These are phyloP conservation scores for Eulemur albifrons DNA, from an alignment of 2,797 vertebrate species.

Conservation along the genomic window DNA sequence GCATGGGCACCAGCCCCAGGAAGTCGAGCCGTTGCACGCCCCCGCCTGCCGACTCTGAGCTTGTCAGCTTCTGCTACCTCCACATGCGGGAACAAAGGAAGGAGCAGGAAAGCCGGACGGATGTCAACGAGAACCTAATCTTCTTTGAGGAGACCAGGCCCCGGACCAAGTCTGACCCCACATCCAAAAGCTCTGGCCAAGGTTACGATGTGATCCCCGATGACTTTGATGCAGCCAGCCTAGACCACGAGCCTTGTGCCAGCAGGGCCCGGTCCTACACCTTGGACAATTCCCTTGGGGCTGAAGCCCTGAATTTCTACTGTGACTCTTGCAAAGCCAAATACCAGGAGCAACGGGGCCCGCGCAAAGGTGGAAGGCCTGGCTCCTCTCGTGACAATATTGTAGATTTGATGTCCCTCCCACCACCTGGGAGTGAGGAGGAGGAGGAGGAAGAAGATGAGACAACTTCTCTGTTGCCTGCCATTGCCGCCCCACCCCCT, in stretches of 20 bases:
- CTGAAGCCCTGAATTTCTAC: conserved; percentile 88
- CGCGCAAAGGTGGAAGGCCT: conserved; percentile 77
- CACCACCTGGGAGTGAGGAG: conserved; percentile 94
- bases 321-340: conserved; percentile 97
- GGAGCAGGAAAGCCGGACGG: conserved; percentile 90
- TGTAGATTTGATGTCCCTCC: conserved; percentile 96
- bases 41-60: conserved; percentile 90
- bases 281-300: conserved; percentile 88
- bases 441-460: conserved; percentile 92
- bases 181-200: conserved; percentile 92
- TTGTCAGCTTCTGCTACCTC: conserved; percentile 96
- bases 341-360: conserved; percentile 86
- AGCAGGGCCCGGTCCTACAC: conserved; percentile 93
- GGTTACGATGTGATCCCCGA: conserved; percentile 81
- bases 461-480: conserved; percentile 88
- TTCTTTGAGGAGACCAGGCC: conserved; percentile 92
- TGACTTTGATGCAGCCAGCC: conserved; percentile 79
- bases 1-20: conserved; percentile 87
- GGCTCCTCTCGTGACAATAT: conserved; percentile 90
- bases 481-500: conserved; percentile 95
- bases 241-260: conserved; percentile 83
- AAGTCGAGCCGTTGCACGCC: conserved; percentile 72
- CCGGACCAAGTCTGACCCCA: conserved; percentile 97
- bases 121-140: conserved; percentile 97
- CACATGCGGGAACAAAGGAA: conserved; percentile 96